phyloP scores from a whole-genome alignment of 1,140 invertebrate genomes.

The Teleopsis dalmanni region DNA sequence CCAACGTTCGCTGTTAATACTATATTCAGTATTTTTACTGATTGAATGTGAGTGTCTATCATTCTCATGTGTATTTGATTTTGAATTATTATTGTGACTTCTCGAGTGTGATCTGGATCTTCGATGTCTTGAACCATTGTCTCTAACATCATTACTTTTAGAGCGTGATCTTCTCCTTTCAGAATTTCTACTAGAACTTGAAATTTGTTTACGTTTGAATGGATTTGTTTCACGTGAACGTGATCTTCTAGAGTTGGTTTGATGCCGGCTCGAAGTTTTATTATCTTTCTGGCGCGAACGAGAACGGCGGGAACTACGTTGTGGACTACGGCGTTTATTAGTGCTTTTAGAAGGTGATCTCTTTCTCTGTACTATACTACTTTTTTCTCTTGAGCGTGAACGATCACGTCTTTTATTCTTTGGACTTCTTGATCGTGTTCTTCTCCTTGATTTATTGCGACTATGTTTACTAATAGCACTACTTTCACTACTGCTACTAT shows the following conservation, averaged over 20 bases:
- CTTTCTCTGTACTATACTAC: neutral
- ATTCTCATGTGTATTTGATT: neutral
- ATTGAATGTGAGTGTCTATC: neutral
- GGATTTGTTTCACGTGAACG: neutral
- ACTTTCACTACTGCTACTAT: too few relatives aligned
- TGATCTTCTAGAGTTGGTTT: neutral
- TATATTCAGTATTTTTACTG: slow-evolving; percentile 9
- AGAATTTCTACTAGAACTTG: neutral
- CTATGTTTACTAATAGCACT: too few relatives aligned
- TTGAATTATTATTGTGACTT: slow-evolving; percentile 11
- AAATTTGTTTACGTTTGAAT: neutral
- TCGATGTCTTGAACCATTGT: neutral
- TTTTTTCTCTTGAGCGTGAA: too few relatives aligned
- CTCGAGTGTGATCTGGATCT: slow-evolving; percentile 3
- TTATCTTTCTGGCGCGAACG: too few relatives aligned
- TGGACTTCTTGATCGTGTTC: neutral
- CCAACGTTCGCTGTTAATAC: slow-evolving; percentile 36
- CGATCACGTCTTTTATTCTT: neutral
- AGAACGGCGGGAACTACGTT: too few relatives aligned
- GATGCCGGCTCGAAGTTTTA: too few relatives aligned
- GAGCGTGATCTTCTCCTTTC: neutral
- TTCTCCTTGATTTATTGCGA: slow-evolving; percentile 1
- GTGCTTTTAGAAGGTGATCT: neutral
- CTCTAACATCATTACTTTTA: neutral
- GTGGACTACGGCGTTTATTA: too few relatives aligned